These are phyloP conservation scores for Channallabes apus DNA, from an alignment of 2,797 vertebrate species.

Conservation along the genomic window DNA sequence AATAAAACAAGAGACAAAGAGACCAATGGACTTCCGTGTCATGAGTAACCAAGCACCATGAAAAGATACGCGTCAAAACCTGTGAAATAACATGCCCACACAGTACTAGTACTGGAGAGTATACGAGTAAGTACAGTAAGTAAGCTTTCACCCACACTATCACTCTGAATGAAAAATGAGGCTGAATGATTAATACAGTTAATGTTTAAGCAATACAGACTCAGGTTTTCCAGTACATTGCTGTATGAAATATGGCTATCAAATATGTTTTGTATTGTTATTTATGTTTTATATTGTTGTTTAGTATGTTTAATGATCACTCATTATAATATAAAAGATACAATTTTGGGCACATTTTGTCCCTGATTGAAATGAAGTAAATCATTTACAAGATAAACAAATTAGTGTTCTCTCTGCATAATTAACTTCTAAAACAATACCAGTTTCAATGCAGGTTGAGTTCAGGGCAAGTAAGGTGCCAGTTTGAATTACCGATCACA, in stretches of 20 bases:
- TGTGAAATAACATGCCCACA: no score
- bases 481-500: not conserved
- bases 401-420: not conserved
- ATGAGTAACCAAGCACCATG: no score
- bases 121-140: not conserved
- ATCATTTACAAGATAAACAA: not conserved
- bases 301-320: not conserved
- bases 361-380: not conserved
- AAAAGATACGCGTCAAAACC: no score
- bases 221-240: not conserved
- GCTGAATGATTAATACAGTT: not conserved
- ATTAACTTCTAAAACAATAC: not conserved
- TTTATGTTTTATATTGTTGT: no score
- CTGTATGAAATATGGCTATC: not conserved
- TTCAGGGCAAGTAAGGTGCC: not conserved
- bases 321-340: not conserved
- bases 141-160: not conserved
- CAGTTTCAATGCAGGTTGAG: not conserved
- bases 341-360: not conserved
- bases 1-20: no score
- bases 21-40: no score
- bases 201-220: not conserved
- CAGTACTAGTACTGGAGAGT: not conserved
- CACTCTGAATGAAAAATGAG: not conserved
- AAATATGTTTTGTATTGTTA: not conserved